These are phyloP conservation scores for Anarsia innoxiella DNA, from an alignment of 2,888 invertebrate genomes.

Conservation along the genomic window DNA sequence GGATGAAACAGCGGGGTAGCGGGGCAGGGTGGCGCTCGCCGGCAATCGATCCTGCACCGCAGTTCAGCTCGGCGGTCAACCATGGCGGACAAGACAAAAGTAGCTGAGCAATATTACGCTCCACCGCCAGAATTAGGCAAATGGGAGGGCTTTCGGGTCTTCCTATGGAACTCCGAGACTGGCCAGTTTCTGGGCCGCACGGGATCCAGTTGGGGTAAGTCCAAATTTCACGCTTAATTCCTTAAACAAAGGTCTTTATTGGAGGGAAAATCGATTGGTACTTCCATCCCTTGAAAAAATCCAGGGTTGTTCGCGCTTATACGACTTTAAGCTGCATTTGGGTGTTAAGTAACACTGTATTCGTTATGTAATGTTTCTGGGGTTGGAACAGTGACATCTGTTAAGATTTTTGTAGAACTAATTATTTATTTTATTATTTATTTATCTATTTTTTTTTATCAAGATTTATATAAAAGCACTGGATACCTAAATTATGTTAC, in stretches of 20 bases:
- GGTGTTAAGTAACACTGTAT: too few relatives aligned
- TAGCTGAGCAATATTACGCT: constrained; percentile 83
- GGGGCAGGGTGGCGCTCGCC: constrained; percentile 43
- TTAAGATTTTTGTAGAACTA: too few relatives aligned
- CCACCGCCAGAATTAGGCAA: constrained; percentile 87
- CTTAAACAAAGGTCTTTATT: constrained; percentile 24
- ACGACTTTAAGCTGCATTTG: too few relatives aligned
- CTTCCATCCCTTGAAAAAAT: not conserved
- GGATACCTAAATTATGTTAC: too few relatives aligned
- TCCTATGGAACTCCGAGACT: constrained; percentile 95
- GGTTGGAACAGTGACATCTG: too few relatives aligned
- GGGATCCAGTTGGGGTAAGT: constrained; percentile 96
- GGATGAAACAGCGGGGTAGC: constrained; percentile 29
- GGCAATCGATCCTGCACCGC: constrained; percentile 64
- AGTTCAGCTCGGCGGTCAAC: constrained; percentile 61
- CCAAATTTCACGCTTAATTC: constrained; percentile 10
- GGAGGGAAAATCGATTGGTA: constrained; percentile 40
- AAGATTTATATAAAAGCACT: too few relatives aligned
- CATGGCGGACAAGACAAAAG: constrained; percentile 86
- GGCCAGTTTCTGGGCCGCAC: constrained; percentile 94
- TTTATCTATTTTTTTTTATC: too few relatives aligned
- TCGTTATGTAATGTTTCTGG: too few relatives aligned
- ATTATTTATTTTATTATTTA: too few relatives aligned
- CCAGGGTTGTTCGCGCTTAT: too few relatives aligned
- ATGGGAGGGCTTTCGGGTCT: constrained; percentile 90